Percentiles rank a stretch among this genome's conserved stretches.
These are phyloP conservation scores for Caenorhabditis virilis DNA, from an alignment of 2,888 invertebrate genomes.

Conservation along the genomic window DNA sequence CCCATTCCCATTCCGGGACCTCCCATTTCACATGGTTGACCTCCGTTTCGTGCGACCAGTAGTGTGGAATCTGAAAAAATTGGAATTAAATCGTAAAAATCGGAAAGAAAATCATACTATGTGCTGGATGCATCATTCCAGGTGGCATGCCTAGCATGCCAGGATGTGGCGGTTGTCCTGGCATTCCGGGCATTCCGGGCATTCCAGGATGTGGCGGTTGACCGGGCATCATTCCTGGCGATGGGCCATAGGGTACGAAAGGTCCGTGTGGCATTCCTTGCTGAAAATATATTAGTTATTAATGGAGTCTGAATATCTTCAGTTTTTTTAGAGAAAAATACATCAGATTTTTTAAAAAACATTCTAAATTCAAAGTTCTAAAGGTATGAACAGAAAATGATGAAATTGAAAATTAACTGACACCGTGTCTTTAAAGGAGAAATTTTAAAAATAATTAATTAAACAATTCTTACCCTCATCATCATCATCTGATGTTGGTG, in stretches of 20 bases:
- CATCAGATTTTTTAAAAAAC: no score
- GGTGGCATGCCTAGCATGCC: slow-evolving; percentile 7
- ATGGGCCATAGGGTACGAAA: neutral
- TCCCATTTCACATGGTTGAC: no score
- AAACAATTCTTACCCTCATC: no score
- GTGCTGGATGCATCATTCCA: slow-evolving; percentile 3
- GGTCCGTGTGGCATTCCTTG: slow-evolving; percentile 4
- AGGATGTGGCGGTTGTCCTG: neutral
- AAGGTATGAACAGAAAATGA: no score
- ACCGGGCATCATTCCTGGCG: neutral
- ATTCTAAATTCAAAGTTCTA: no score
- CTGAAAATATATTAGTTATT: no score
- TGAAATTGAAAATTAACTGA: no score
- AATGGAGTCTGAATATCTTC: no score
- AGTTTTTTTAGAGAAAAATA: no score
- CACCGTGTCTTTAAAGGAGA: no score
- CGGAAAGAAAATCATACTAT: slow-evolving; percentile 10
- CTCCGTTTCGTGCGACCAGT: slow-evolving; percentile 16
- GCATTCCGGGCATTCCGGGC: slow-evolving; percentile 6
- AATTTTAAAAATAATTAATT: no score
- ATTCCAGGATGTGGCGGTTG: neutral
- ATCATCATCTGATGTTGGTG: slow-evolving; percentile 1
- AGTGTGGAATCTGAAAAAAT: slow-evolving; percentile 9
- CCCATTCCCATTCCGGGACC: neutral
- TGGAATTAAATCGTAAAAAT: neutral